Base-by-base conservation (phyloP, 2,113 vertebrate genomes). In the Rattus rattus region DNA sequence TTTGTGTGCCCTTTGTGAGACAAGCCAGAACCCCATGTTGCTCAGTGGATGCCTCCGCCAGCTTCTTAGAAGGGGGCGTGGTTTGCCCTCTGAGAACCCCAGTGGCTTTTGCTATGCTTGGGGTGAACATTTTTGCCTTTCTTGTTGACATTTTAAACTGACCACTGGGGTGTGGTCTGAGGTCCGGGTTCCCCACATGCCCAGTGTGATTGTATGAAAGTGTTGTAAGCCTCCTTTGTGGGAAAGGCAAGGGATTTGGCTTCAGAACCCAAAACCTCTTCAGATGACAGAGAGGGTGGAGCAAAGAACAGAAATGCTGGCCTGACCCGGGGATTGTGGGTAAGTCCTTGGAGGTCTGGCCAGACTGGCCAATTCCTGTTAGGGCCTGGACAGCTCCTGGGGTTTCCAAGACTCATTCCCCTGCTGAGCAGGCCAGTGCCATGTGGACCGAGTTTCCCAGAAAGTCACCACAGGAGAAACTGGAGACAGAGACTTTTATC, bases 341-440 rank as follows among this genome's bases (percentile, higher is more conserved):
- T 10, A 77, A 80, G 96, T 90, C 90, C 93, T 95, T 89, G 92
- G 96, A 96, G 96, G 49, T 17, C 20, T 0, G 89, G 96, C 85
- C 16, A 72, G 90, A 0, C 30, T n/a, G 39, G 94, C 93, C 72
- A 85, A 90, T 98, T 98, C 98, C 98, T 98, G 98, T 97, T 97
- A 98, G 94, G 0, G 17, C 83, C 97, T 98, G 98, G 98, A 98
- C 0, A 0, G 7, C 54, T 49, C 9, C 11, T 19, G 30, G 28
- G 81, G 16, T 98, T 98, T 98, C 98, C 97, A 0, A 97, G 97
- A 97, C 97, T 94, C 19, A 17, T 89, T 95, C 63, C 70, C 88
- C 97, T 97, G 94, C 89, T 85, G 97, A 86, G 95, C 96, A 0
- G 5, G 92, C 92, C 95, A 81, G 67, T 1, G 2, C 94, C 95